Conservation (phyloP, 2,797 vertebrate species). For the Cichlasoma orientale region DNA sequence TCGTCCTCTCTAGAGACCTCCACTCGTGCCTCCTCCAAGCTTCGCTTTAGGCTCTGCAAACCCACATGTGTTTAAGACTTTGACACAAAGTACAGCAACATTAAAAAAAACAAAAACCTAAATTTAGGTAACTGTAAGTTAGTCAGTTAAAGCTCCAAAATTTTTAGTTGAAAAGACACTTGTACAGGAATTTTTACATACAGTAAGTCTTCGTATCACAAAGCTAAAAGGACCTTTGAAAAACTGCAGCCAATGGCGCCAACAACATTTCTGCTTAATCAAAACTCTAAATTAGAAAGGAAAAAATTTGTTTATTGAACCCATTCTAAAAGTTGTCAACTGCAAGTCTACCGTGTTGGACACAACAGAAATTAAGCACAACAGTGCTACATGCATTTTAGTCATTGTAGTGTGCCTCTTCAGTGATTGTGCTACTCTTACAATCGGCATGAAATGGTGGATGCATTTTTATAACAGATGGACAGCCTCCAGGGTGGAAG, state of each 20-base stretch:
- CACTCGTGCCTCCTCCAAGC: constrained; percentile 97
- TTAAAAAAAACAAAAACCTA: neutral
- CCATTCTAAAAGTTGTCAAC: neutral
- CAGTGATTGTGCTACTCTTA: neutral
- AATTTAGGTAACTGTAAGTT: neutral
- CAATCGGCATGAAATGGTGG: neutral
- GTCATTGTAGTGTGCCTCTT: neutral
- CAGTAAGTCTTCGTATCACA: too few species aligned
- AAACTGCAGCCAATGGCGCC: neutral
- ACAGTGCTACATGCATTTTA: neutral
- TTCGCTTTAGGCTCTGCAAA: constrained; percentile 96
- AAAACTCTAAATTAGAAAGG: neutral
- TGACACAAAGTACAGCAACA: neutral
- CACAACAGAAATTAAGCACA: neutral
- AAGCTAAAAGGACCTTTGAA: neutral
- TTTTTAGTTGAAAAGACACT: neutral
- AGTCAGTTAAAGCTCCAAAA: neutral
- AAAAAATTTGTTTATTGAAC: neutral
- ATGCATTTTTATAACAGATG: neutral
- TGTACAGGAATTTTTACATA: neutral
- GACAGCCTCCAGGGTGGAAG: neutral
- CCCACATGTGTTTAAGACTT: constrained; percentile 6
- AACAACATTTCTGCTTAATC: neutral
- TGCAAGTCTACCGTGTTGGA: neutral
- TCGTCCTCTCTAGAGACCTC: constrained; percentile 99